These are phyloP conservation scores for Littorina saxatilis DNA, from an alignment of 1,140 invertebrate genomes.

Conservation along the genomic window DNA sequence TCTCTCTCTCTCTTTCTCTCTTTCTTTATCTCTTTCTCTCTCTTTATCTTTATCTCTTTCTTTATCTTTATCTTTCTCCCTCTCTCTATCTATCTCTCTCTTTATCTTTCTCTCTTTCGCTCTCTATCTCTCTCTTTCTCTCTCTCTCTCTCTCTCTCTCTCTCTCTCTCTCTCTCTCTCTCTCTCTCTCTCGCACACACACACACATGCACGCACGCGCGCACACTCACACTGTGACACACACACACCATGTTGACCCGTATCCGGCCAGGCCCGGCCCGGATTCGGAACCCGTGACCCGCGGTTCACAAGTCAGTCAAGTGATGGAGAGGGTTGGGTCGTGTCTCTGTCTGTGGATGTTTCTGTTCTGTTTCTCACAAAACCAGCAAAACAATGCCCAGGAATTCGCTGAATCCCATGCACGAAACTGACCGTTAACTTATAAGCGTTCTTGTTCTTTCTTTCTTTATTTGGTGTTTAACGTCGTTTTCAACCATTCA, in stretches of 20 bases:
- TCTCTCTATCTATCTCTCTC: background rate
- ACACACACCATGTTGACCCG: too few species aligned
- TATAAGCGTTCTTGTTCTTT: background rate
- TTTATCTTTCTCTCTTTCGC: background rate
- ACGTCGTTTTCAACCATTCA: too few species aligned
- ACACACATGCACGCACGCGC: background rate
- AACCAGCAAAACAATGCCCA: too few species aligned
- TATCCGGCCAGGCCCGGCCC: too few species aligned
- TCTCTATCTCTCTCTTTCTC: slow-evolving; percentile 12
- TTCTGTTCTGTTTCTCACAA: too few species aligned
- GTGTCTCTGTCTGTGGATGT: too few species aligned
- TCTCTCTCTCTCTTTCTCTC: background rate
- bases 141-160: slow-evolving; percentile 16
- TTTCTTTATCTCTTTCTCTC: slow-evolving; percentile 9
- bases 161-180: background rate
- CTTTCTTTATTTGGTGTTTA: too few species aligned
- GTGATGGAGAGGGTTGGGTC: too few species aligned
- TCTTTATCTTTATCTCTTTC: background rate
- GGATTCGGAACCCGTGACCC: too few species aligned
- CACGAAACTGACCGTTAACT: background rate
- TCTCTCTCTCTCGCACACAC: too few species aligned
- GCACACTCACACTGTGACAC: too few species aligned
- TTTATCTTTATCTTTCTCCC: background rate
- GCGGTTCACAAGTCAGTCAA: too few species aligned
- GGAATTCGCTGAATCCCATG: background rate